Conservation (phyloP, 2,888 invertebrate genomes). For the Omphaloscelis lunosa region DNA sequence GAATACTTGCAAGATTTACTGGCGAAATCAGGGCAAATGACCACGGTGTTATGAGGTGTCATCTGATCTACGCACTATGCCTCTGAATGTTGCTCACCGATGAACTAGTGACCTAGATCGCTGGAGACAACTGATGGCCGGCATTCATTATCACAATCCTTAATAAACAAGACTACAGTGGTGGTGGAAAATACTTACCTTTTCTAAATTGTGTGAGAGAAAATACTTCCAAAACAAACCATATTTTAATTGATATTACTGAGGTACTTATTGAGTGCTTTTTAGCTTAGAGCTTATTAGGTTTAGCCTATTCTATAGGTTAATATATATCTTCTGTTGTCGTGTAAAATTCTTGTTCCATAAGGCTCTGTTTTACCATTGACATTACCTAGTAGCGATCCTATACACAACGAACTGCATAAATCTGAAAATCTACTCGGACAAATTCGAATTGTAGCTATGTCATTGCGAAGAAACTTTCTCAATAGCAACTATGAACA, state of each 20-base stretch:
- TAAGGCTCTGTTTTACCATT: not conserved
- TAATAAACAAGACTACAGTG: conserved; percentile 16
- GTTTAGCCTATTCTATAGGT: too few relatives aligned
- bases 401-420: not conserved
- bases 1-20: conserved; percentile 2
- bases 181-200: not conserved
- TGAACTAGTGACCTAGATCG: conserved; percentile 45
- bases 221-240: conserved; percentile 50
- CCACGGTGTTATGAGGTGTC: conserved; percentile 25
- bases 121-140: conserved; percentile 16
- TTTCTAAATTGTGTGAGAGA: conserved; percentile 27
- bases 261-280: too few relatives aligned
- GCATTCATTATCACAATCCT: conserved; percentile 27
- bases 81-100: not conserved
- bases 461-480: not conserved
- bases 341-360: too few relatives aligned
- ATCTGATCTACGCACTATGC: conserved; percentile 14
- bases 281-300: too few relatives aligned
- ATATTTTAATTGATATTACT: too few relatives aligned
- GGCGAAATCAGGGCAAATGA: conserved; percentile 6
- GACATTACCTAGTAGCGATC: not conserved
- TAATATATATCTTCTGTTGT: too few relatives aligned
- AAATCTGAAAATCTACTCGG: not conserved
- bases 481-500: conserved; percentile 7
- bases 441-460: not conserved